Evolutionary conservation across 2,113 vertebrate genomes (phyloP), one percentile per base, ranked within the genome.

Genomic region (Onychorhynchus coronatus): DNA sequence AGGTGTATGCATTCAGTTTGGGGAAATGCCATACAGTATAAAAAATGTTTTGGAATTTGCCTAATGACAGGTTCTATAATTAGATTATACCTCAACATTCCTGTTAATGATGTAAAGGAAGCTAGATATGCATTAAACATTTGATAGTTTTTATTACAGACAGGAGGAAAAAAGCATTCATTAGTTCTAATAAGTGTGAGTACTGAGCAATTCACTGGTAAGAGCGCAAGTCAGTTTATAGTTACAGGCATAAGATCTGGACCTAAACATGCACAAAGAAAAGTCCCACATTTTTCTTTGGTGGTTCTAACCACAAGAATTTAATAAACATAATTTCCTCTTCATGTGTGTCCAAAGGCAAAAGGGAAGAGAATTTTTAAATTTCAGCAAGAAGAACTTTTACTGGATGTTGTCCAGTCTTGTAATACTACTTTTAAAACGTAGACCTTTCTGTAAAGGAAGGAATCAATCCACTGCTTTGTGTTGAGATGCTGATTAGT

Each of bases 271-370:
- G 5, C 10, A 88, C 49, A 15, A 85, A 55, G 52, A 75, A 82
- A 91, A 59, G 30, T 11, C 21, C 8, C 23, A 66, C 12, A 31
- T 79, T 90, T 73, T 95, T 61, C 15, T 74, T 81, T 93, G 75
- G 66, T 83, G 24, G 31, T 90, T 88, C 25, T 73, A 83, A 86
- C 82, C 9, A 0, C 74, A 93, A 86, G 25, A 73, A 83, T 91
- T 89, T 94, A 86, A 80, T 75, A 90, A 85, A 56, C 14, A 25
- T 62, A n/a, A 53, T 93, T 95, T 94, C 30, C 41, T 91, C 73
- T 95, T 95, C 88, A 82, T 76, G 71, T 88, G 74, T 65, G 50
- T 92, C 46, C 75, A 96, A 88, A 93, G 78, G 61, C 49, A 92
- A 94, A 89, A 62, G 75, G 81, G 75, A 91, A 86, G 66, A 95